phyloP scores from a whole-genome alignment of 1,140 invertebrate genomes.

The Platorchestia sp. region DNA sequence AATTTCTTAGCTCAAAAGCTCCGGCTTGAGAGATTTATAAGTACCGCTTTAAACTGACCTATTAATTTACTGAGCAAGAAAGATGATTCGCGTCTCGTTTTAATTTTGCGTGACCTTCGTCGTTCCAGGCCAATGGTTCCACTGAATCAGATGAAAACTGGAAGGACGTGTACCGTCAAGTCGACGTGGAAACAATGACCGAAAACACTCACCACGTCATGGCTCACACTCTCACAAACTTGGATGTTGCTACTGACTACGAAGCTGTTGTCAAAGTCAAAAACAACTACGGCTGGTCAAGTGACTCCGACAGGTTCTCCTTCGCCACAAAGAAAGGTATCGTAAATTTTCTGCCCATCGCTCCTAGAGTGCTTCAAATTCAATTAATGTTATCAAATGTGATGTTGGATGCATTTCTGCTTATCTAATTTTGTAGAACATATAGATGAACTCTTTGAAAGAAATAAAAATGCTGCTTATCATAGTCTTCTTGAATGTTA shows the following conservation, averaged over 20 bases:
- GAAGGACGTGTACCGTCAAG: constrained; percentile 58
- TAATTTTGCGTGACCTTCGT: not conserved
- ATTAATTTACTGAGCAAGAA: not conserved
- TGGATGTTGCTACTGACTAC: constrained; percentile 66
- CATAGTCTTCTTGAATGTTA: no score
- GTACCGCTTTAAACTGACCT: no score
- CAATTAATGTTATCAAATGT: no score
- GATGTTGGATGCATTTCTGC: no score
- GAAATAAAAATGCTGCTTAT: no score
- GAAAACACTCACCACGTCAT: constrained; percentile 57
- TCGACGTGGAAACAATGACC: constrained; percentile 1
- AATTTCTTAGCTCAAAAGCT: not conserved
- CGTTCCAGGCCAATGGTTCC: constrained; percentile 58
- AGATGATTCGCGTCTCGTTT: not conserved
- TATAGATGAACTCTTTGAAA: no score
- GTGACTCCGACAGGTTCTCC: constrained; percentile 64
- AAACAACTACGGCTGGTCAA: constrained; percentile 67
- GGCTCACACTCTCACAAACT: constrained; percentile 59
- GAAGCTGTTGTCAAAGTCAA: constrained; percentile 64
- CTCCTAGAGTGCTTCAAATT: no score
- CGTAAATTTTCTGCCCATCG: no score
- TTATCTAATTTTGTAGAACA: no score
- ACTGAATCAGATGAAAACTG: constrained; percentile 61
- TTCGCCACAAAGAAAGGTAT: constrained; percentile 66
- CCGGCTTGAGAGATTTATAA: no score